Percentiles rank a stretch among this genome's conserved stretches.
phyloP scores from a whole-genome alignment of 2,113 vertebrate genomes.

The Merops nubicus region DNA sequence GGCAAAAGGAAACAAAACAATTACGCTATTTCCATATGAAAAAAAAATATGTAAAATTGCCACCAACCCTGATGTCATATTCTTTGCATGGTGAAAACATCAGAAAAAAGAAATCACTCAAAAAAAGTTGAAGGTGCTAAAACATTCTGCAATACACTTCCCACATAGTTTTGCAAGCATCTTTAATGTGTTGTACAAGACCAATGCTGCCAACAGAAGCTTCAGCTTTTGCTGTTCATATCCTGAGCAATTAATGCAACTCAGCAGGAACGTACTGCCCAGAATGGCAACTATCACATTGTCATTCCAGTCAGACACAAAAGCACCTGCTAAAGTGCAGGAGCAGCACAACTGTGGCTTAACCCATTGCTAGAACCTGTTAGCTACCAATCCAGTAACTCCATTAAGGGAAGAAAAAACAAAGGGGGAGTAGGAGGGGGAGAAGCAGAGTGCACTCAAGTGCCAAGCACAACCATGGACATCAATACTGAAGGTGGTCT shows the following conservation, averaged over 20 bases:
- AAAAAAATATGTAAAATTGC: background rate
- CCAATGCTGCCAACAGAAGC: slow-evolving; percentile 43
- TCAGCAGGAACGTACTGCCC: slow-evolving; percentile 54
- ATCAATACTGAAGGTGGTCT: background rate
- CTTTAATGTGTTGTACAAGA: slow-evolving; percentile 8
- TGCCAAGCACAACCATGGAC: background rate
- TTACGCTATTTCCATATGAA: background rate
- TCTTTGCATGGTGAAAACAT: background rate
- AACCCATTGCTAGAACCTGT: background rate
- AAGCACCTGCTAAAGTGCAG: background rate
- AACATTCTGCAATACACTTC: background rate
- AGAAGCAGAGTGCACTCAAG: fast-evolving
- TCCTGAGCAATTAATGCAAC: slow-evolving; percentile 56
- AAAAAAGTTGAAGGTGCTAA: background rate
- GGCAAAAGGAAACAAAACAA: background rate
- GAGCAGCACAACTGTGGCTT: background rate
- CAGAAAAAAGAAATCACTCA: background rate
- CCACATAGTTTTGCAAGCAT: slow-evolving; percentile 28
- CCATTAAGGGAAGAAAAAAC: background rate
- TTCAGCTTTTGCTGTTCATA: slow-evolving; percentile 58
- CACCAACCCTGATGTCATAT: background rate
- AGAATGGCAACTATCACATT: slow-evolving; percentile 17
- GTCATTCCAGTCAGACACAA: background rate
- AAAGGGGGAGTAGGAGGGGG: background rate
- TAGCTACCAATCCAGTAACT: background rate